Base-by-base conservation (phyloP, 92 coral and sea anemone genomes). In the Epizoanthus stellaris region DNA sequence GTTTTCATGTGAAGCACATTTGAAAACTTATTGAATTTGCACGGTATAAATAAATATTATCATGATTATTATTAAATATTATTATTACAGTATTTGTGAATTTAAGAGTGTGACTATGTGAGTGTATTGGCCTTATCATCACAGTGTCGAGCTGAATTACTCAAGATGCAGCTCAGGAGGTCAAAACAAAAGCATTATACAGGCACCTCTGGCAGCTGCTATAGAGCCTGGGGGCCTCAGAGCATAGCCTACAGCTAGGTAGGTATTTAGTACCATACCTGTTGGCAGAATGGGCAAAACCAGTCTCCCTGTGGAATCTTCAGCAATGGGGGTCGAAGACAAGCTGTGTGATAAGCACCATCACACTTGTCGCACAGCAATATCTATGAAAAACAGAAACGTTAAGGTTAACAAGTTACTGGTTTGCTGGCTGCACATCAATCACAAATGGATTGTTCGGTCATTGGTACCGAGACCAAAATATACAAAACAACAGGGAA, bases 261-360 rank as follows among this genome's bases (percentile, higher is more conserved):
- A 15, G 45, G 30, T 14, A 43, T 16, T 56, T 14, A 12, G 72
- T 12, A 3, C 45, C 70, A 71, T 30, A 97, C 99, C 95, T 95
- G 98, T 77, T 93, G 95, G 77, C 99, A 97, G 85, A 91, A 97
- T 3, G 99, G 99, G 67, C 99, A 97, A 79, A 91, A 97, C 99
- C 99, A 97, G 92, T 97, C 98, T 62, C 99, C 99, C 82, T 85
- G 91, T 10, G 99, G 99, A 70, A 97, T 93, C 42, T 90, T 95
- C 67, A 97, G 85, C 39, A 97, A 91, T 25, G 99, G 99, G n/a
- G 99, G 99, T 60, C 99, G 90, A 66, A 97, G 93, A 84, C 99
- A 97, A 49, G 99, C 99, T 9, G 99, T 97, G 73, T 97, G 99
- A 58, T 97, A 97, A 16, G 99, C 99, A 13, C 98, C 98, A 70